Conservation (phyloP, 2,113 vertebrate genomes). For the Pimephales promelas region DNA sequence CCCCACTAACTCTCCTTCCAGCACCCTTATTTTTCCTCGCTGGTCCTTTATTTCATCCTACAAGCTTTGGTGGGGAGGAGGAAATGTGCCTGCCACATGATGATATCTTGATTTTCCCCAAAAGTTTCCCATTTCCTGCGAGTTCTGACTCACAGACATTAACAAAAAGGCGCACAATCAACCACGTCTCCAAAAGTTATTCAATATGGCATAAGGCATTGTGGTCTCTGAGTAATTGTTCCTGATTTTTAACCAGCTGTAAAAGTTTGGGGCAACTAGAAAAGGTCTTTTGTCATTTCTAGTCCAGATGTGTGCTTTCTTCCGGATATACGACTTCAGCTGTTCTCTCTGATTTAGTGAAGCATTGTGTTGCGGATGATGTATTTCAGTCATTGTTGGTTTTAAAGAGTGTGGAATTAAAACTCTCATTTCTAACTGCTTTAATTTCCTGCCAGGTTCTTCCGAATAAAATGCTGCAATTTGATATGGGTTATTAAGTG, state of each 20-base stretch:
- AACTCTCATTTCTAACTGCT: not conserved
- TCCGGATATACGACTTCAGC: conserved; percentile 17
- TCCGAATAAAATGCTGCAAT: not conserved
- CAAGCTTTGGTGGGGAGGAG: conserved; percentile 34
- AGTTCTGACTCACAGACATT: conserved; percentile 42
- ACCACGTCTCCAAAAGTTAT: conserved; percentile 14
- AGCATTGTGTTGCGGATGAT: conserved; percentile 25
- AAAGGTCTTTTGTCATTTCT: conserved; percentile 37
- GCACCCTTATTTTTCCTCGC: conserved; percentile 1
- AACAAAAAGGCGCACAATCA: conserved; percentile 30
- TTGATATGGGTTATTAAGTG: not conserved
- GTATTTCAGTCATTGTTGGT: conserved; percentile 25
- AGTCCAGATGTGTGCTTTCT: conserved; percentile 38
- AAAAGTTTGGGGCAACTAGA: not conserved
- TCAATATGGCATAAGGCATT: conserved; percentile 11
- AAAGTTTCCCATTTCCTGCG: conserved; percentile 55
- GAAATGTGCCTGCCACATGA: conserved; percentile 55
- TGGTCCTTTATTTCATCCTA: conserved; percentile 50
- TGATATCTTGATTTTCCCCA: conserved; percentile 54
- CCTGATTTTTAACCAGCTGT: conserved; percentile 39
- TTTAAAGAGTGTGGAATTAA: not conserved
- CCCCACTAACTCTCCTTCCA: conserved; percentile 9
- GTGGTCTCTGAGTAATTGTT: conserved; percentile 26
- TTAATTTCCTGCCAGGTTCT: not conserved
- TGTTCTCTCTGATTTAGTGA: conserved; percentile 31